A percentile compares a stretch with the other conserved stretches of the same genome.
These are phyloP conservation scores for Apostichopus parvimensis DNA, from an alignment of 35 echinoderm and acorn worm genomes.

Conservation along the genomic window DNA sequence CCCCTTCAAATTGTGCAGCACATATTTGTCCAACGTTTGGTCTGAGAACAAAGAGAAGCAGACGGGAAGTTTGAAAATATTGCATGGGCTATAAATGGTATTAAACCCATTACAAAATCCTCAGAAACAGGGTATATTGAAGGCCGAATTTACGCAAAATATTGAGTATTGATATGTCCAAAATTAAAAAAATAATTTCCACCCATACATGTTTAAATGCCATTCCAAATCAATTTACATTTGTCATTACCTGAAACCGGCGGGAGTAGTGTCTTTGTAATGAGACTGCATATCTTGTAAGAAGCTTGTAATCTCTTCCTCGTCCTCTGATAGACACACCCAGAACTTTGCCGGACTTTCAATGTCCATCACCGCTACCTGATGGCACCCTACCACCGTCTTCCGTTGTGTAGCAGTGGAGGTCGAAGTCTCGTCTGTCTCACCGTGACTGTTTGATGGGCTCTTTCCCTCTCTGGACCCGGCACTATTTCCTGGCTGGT, in stretches of 20 bases:
- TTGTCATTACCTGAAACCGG: not conserved
- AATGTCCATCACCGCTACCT: not conserved
- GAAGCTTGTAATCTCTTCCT: not conserved
- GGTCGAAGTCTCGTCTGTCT: not conserved
- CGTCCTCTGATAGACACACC: not conserved
- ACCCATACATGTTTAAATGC: no score
- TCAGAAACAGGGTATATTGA: no score
- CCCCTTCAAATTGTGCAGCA: not conserved
- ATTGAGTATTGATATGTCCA: no score
- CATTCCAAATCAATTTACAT: no score
- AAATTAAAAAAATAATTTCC: no score
- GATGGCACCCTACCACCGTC: not conserved
- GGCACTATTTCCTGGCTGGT: not conserved
- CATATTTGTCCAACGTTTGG: conserved; percentile 1
- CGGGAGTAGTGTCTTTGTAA: not conserved
- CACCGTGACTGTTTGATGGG: not conserved
- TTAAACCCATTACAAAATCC: no score
- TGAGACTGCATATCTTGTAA: not conserved
- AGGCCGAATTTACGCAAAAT: no score
- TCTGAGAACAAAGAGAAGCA: not conserved
- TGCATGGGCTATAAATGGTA: no score
- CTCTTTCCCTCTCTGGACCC: not conserved
- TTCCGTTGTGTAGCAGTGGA: not conserved
- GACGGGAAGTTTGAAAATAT: no score
- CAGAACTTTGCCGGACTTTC: not conserved